These are phyloP conservation scores for Caracal caracal DNA, from an alignment of 2,113 vertebrate species.

Conservation along the genomic window DNA sequence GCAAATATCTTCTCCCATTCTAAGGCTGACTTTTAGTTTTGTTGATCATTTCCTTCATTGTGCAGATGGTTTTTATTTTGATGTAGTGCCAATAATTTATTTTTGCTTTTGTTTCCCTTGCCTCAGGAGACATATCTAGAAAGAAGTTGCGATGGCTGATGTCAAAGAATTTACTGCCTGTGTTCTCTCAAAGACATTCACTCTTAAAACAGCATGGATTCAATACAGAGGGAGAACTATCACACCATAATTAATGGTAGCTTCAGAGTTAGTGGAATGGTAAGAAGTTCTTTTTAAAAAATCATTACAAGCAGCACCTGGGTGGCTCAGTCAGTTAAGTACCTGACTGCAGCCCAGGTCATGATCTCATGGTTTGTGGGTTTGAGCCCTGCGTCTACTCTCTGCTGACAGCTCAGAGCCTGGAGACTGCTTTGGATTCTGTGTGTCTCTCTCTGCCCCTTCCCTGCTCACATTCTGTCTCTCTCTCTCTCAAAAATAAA, in stretches of 20 bases:
- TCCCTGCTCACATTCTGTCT: too few species aligned
- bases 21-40: not conserved
- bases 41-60: not conserved
- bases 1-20: not conserved
- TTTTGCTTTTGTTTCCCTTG: not conserved
- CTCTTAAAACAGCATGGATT: not conserved
- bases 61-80: not conserved
- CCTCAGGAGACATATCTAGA: not conserved
- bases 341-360: too few species aligned
- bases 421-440: too few species aligned
- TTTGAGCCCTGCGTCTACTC: too few species aligned
- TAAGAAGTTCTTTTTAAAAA: not conserved
- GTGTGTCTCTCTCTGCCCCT: too few species aligned
- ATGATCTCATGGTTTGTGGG: too few species aligned
- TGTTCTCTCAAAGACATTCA: not conserved
- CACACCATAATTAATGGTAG: not conserved
- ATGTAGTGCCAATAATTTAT: not conserved
- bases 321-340: too few species aligned
- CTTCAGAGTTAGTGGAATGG: not conserved
- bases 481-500: too few species aligned
- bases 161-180: not conserved
- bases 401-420: too few species aligned
- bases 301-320: not conserved
- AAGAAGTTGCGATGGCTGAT: not conserved
- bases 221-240: not conserved